Conservation (phyloP, 2,888 invertebrate species). For the Arenicola marina region DNA sequence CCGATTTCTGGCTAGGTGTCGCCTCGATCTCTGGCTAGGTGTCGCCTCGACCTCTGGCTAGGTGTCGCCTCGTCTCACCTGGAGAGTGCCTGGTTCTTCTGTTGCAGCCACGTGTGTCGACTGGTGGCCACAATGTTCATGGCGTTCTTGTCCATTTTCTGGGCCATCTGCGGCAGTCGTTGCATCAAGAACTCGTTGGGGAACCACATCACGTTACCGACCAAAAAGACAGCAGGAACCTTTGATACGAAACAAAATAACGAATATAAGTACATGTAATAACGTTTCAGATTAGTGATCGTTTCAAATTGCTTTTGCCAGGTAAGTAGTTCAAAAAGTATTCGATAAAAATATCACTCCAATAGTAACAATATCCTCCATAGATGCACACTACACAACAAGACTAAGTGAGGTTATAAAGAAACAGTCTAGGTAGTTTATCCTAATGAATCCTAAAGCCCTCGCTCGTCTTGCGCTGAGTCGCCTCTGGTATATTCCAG, state of each 20-base stretch:
- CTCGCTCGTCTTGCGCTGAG: too few species aligned
- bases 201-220: conserved; percentile 82
- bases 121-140: conserved; percentile 60
- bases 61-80: conserved; percentile 61
- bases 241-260: conserved; percentile 52
- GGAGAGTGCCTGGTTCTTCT: conserved; percentile 65
- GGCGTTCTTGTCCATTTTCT: conserved; percentile 64
- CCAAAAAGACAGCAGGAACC: conserved; percentile 78
- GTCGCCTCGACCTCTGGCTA: too few species aligned
- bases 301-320: background rate
- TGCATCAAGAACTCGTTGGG: conserved; percentile 79
- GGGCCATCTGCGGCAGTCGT: conserved; percentile 67
- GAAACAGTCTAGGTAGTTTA: too few species aligned
- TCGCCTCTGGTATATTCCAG: too few species aligned
- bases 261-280: background rate
- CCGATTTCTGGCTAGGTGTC: too few species aligned
- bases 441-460: too few species aligned
- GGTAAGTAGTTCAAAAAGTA: too few species aligned
- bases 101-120: conserved; percentile 63
- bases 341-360: too few species aligned
- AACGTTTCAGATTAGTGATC: background rate
- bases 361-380: too few species aligned
- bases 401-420: too few species aligned
- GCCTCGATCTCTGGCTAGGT: too few species aligned
- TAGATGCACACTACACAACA: too few species aligned